A percentile compares a stretch with the other conserved stretches of the same genome.
Evolutionary conservation across 2,888 invertebrate species (phyloP).

Genomic region (Callosobruchus maculatus): DNA sequence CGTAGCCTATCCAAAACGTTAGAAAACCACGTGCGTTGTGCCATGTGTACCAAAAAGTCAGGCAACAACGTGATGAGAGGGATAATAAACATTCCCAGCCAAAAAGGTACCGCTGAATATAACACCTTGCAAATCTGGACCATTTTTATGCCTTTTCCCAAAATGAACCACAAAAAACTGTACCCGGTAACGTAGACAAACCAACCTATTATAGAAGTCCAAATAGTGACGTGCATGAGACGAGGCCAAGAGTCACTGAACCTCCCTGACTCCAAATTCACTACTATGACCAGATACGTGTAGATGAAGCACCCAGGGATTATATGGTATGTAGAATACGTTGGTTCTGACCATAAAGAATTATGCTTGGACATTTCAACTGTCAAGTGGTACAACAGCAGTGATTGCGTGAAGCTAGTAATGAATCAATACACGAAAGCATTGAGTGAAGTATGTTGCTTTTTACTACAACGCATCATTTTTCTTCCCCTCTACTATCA

Average conservation of each 20-base stretch:
- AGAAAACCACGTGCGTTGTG: no score
- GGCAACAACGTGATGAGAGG: not conserved
- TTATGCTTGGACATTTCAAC: conserved; percentile 59
- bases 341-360: not conserved
- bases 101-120: not conserved
- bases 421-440: no score
- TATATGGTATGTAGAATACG: not conserved
- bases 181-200: conserved; percentile 86
- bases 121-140: not conserved
- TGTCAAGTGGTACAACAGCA: conserved; percentile 91
- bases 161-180: conserved; percentile 53
- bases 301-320: not conserved
- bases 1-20: no score
- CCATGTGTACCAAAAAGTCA: not conserved
- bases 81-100: not conserved
- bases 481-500: no score
- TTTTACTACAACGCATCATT: no score
- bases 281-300: conserved; percentile 60
- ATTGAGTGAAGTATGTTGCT: no score
- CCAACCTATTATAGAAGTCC: conserved; percentile 94
- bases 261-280: conserved; percentile 94
- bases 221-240: conserved; percentile 90
- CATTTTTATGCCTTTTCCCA: not conserved
- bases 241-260: conserved; percentile 95
- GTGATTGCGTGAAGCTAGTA: conserved; percentile 74